phyloP scores from a whole-genome alignment of 2,888 invertebrate genomes.

The Acrobasis suavella region DNA sequence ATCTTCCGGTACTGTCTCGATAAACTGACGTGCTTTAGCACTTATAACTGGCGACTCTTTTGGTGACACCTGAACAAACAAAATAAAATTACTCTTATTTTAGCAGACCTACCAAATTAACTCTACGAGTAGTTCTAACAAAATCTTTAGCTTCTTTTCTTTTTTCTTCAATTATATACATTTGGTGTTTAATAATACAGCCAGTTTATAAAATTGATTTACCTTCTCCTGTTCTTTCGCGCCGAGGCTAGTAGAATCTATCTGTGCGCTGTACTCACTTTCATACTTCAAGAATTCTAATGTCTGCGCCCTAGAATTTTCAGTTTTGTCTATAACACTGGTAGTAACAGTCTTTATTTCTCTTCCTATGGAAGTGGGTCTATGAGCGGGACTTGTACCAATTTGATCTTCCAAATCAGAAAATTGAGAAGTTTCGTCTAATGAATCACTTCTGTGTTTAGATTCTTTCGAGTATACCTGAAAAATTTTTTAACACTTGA shows the following conservation, averaged over 20 bases:
- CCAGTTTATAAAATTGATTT: conserved; percentile 20
- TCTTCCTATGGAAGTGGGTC: conserved; percentile 46
- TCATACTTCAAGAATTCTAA: conserved; percentile 67
- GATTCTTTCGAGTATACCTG: conserved; percentile 74
- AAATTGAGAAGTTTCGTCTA: conserved; percentile 77
- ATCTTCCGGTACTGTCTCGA: conserved; percentile 80
- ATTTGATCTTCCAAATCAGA: conserved; percentile 78
- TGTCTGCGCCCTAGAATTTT: conserved; percentile 50
- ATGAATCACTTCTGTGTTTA: conserved; percentile 75
- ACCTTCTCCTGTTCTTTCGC: conserved; percentile 62
- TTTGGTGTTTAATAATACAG: not conserved
- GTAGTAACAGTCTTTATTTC: conserved; percentile 41
- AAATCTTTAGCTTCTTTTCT: no score
- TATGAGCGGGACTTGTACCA: conserved; percentile 68
- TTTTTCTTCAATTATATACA: no score
- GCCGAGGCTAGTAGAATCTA: conserved; percentile 41
- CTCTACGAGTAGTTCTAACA: no score
- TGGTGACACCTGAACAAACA: conserved; percentile 51
- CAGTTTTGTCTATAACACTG: conserved; percentile 39
- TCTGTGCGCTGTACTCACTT: conserved; percentile 64
- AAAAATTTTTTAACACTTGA: conserved; percentile 22
- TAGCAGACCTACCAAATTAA: not conserved
- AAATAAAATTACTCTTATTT: not conserved
- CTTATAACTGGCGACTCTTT: conserved; percentile 79
- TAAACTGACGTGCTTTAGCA: conserved; percentile 78